These are phyloP conservation scores for Pterostichus madidus DNA, from an alignment of 2,888 invertebrate species.

Conservation along the genomic window DNA sequence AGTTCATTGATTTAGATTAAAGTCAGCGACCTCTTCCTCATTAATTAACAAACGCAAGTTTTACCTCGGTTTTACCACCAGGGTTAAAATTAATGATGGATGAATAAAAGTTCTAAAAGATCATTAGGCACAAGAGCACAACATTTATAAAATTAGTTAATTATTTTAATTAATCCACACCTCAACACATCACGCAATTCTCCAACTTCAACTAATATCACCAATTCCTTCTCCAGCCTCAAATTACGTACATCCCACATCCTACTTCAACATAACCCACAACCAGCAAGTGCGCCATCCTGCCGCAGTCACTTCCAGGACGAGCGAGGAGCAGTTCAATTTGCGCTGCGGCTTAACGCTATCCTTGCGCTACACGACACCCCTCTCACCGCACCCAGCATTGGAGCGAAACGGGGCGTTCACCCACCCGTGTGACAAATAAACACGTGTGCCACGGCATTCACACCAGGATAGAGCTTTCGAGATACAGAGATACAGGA, in stretches of 20 bases:
- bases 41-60: no score
- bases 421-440: no score
- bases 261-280: neutral
- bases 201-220: neutral
- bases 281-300: neutral
- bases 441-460: no score
- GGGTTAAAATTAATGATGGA: no score
- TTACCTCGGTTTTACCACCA: no score
- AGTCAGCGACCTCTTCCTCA: no score
- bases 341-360: slow-evolving; percentile 45
- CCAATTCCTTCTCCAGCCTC: neutral
- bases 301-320: slow-evolving; percentile 29
- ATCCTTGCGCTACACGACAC: neutral
- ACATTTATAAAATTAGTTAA: neutral
- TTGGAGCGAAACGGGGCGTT: neutral
- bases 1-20: no score
- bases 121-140: neutral
- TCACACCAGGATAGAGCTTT: no score
- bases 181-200: no score
- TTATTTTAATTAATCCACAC: neutral
- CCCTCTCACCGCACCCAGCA: neutral
- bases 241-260: slow-evolving; percentile 1
- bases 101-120: no score
- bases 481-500: no score
- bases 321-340: slow-evolving; percentile 37